Evolutionary conservation across 2,888 invertebrate genomes (phyloP).

Genomic region (Amblyteles armatorius): DNA sequence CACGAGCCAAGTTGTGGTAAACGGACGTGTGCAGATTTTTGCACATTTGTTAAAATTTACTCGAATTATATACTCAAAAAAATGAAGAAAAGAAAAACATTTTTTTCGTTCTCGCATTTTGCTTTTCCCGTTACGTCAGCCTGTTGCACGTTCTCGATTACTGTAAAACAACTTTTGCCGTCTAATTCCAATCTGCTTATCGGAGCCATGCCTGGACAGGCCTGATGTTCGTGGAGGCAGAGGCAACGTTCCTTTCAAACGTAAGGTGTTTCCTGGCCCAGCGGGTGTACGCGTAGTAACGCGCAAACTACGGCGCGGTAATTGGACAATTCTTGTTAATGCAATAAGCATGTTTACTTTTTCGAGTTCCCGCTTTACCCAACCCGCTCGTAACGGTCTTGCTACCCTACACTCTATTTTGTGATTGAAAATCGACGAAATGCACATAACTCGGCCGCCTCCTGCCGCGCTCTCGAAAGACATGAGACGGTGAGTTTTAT

Average conservation of each 20-base stretch:
- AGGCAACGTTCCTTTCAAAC: conserved; percentile 84
- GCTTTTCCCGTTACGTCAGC: conserved; percentile 85
- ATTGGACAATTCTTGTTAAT: background rate
- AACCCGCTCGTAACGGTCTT: conserved; percentile 55
- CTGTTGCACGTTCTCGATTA: conserved; percentile 83
- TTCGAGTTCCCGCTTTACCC: conserved; percentile 40
- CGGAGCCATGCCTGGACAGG: conserved; percentile 48
- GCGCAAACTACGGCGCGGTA: background rate
- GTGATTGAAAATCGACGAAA: conserved; percentile 60
- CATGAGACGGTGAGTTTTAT: background rate
- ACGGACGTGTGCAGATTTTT: no score
- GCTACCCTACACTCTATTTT: conserved; percentile 60
- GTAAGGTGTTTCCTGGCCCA: conserved; percentile 83
- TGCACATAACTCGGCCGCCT: conserved; percentile 7
- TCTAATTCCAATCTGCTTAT: conserved; percentile 79
- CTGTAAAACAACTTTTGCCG: conserved; percentile 81
- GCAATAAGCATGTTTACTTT: conserved; percentile 52
- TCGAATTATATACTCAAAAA: no score
- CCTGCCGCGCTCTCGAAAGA: background rate
- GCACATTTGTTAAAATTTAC: no score
- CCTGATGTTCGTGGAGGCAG: conserved; percentile 84
- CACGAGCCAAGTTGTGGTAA: no score
- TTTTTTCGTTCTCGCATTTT: conserved; percentile 84
- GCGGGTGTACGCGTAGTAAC: conserved; percentile 54
- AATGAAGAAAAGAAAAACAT: no score